These are phyloP conservation scores for Gasterosteus nipponicus DNA, from an alignment of 2,113 vertebrate species.

Conservation along the genomic window DNA sequence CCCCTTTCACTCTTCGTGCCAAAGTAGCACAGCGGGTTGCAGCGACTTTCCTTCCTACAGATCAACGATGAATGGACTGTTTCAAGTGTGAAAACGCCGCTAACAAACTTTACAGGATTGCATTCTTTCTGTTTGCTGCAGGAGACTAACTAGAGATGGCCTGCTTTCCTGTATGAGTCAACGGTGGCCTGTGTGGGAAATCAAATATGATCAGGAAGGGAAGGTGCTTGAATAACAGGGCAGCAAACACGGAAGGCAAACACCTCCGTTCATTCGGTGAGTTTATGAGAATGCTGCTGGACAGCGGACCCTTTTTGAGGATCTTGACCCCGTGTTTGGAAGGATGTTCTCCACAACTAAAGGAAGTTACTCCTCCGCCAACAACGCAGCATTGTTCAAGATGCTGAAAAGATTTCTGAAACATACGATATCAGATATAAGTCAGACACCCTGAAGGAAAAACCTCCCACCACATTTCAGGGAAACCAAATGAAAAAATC, in stretches of 20 bases:
- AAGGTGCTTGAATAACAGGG: conserved; percentile 14
- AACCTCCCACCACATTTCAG: neutral
- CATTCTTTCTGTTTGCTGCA: conserved; percentile 2
- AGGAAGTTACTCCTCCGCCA: no score
- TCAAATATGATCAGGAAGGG: conserved; percentile 10
- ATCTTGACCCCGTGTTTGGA: neutral
- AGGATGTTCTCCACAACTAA: neutral
- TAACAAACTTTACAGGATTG: neutral
- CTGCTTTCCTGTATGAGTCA: conserved; percentile 16
- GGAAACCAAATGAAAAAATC: neutral
- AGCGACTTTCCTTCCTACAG: conserved; percentile 38
- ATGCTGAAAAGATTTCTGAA: neutral
- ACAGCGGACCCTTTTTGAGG: neutral
- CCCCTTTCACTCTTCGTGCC: conserved; percentile 33
- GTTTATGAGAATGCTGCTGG: neutral
- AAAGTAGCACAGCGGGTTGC: conserved; percentile 35
- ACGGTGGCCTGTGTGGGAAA: conserved; percentile 8
- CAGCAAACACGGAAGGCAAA: conserved; percentile 2
- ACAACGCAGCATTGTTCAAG: neutral
- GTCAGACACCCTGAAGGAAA: neutral
- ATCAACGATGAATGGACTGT: conserved; percentile 41
- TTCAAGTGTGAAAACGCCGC: conserved; percentile 31
- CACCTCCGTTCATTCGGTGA: conserved; percentile 3
- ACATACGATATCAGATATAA: neutral
- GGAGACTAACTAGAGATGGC: conserved; percentile 4